These are phyloP conservation scores for Scartelaos histophorus DNA, from an alignment of 2,113 vertebrate species.

Conservation along the genomic window DNA sequence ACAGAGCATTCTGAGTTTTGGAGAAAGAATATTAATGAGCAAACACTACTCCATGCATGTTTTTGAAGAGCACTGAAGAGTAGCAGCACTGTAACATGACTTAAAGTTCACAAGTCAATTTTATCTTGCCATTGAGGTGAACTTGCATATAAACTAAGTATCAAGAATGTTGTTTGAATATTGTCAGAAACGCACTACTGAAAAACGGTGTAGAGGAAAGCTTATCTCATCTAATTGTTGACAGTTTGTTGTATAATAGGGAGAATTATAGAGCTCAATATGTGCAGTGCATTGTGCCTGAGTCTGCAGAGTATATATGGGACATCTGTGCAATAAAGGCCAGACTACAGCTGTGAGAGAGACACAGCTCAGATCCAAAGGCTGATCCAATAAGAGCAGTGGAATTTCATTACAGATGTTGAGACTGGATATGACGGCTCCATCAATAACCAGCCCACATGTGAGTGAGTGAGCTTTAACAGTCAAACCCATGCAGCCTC, in stretches of 20 bases:
- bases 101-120: too few relatives aligned
- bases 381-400: conserved; percentile 72
- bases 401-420: conserved; percentile 78
- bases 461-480: conserved; percentile 60
- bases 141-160: background rate
- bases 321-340: conserved; percentile 54
- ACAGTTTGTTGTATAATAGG: conserved; percentile 18
- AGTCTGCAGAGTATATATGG: conserved; percentile 15
- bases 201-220: conserved; percentile 11
- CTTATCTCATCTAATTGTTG: conserved; percentile 15
- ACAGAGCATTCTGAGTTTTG: too few relatives aligned
- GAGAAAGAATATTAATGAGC: too few relatives aligned
- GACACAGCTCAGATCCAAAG: conserved; percentile 57
- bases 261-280: conserved; percentile 12
- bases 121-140: background rate
- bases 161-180: background rate
- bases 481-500: conserved; percentile 61
- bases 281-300: conserved; percentile 18
- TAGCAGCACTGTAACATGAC: too few relatives aligned
- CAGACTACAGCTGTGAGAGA: conserved; percentile 62
- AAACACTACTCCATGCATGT: too few relatives aligned
- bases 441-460: conserved; percentile 75
- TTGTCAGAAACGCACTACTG: background rate
- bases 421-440: conserved; percentile 72
- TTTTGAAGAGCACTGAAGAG: too few relatives aligned